phyloP scores from a whole-genome alignment of 1,140 invertebrate species.

The Neodiprion pinetum region DNA sequence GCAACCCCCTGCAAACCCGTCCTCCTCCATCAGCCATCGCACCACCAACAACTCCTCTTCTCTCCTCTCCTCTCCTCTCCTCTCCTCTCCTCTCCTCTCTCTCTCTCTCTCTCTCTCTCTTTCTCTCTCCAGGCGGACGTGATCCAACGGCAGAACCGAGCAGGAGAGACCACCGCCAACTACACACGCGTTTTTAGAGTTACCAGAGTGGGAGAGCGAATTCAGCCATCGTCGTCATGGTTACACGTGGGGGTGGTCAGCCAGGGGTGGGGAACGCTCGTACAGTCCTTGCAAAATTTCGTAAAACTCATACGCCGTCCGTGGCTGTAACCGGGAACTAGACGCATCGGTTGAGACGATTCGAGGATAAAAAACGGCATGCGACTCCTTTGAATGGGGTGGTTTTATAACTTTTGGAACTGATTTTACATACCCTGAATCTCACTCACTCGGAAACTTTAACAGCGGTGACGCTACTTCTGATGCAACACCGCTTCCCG shows the following conservation, averaged over 20 bases:
- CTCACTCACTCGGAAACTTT: too few species aligned
- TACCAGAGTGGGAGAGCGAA: constrained; percentile 34
- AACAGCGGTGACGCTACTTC: too few species aligned
- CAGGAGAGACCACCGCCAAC: constrained; percentile 35
- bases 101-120: too few species aligned
- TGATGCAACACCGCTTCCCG: too few species aligned
- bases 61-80: constrained; percentile 20
- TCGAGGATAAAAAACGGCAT: constrained; percentile 37
- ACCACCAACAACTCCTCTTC: constrained; percentile 43
- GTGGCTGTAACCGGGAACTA: too few species aligned
- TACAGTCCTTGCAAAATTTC: constrained; percentile 55
- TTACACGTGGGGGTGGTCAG: constrained; percentile 52
- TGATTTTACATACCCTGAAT: constrained; percentile 36
- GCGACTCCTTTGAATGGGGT: constrained; percentile 12
- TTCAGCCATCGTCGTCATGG: constrained; percentile 52
- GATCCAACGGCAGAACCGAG: neutral
- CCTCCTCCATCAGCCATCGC: too few species aligned
- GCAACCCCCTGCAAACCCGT: neutral
- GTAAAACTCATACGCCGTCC: constrained; percentile 31
- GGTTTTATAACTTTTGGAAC: constrained; percentile 42
- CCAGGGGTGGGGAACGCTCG: constrained; percentile 49
- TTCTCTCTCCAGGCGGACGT: too few species aligned
- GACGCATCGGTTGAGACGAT: neutral
- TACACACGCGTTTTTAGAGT: constrained; percentile 55
- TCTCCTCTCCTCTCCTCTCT: too few species aligned